Base-by-base conservation (phyloP, 2,888 invertebrate species). In the Rhamnusium bicolor region DNA sequence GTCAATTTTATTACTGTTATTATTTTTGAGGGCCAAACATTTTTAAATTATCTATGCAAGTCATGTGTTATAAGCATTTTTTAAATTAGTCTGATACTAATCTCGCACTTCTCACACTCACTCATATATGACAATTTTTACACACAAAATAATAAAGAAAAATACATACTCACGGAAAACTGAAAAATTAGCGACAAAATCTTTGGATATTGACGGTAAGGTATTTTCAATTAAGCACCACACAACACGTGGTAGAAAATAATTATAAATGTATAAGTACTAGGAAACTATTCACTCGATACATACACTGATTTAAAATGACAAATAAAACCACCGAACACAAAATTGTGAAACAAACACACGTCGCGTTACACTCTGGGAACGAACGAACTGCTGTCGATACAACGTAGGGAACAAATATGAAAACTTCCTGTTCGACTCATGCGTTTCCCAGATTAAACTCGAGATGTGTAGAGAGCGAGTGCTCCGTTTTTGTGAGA, bases 401-500 rank as follows among this genome's bases (percentile, higher is more conserved):
- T 46, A 10, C 21, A 19, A 46, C 40, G 16, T 46, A 6, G 40
- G 21, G 47, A n/a, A 40, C 18, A 40, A 24, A 40, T 40, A 19
- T 61, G 61, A 61, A 24, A 61, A 61, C 46, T 61, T 61, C 61
- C 61, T 61, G 46, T 61, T 61, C 40, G 21, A 21, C 46, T 61
- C 61, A 18, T 24, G 61, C 61, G 61, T 61, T 46, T 40, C 61
- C 61, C 40, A 61, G 40, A 60, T 60, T 19, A 60, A 60, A 61
- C 19, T 16, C 61, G 61, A 46, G 61, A 61, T 21, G 61, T 46
- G 61, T n/a, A 8, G 61, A 19, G 61, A 18, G 46, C 61, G 61
- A 61, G 21, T 61, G 61, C 21, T 46, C 49, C 24, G 63, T 53
- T 65, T 65, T 53, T 53, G 53, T 65, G 53, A 54, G 63, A 72